Base-by-base conservation (phyloP, 2,113 vertebrate genomes). In the Lontra canadensis region DNA sequence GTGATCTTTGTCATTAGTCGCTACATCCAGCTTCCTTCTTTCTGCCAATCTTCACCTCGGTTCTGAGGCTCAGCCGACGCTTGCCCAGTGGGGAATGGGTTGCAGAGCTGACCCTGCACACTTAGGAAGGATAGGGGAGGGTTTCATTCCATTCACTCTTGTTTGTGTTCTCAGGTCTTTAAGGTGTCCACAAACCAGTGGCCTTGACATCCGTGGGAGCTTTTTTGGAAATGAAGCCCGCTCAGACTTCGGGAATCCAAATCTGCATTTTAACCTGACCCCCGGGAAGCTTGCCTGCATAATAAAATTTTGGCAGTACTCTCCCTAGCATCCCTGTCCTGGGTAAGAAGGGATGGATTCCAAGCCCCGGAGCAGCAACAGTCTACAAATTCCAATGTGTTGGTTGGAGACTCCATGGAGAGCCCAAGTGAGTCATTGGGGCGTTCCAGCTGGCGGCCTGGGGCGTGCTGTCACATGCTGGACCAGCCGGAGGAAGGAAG, bases 361-460 rank as follows among this genome's bases (percentile, higher is more conserved):
- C 73, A 86, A 12, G 18, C 14, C 47, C 55, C 10, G 26, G 65
- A 69, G 17, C 63, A 39, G 52, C 1, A 49, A 90, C 65, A 79
- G 79, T 20, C 89, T 71, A 49, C 44, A n/a, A 6, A 96, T 83
- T 92, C 86, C 92, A 69, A 0, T 11, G 55, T 61, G n/a, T 84
- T 69, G 7, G 21, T 79, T 96, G 86, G 82, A 89, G 92, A 93
- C 1, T 13, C 91, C 73, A 44, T 55, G 88, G 93, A 71, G 95
- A 97, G 82, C 4, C 52, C 78, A 29, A n/a, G 67, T 44, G 94
- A 94, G 49, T 87, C 36, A 34, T 2, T 36, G 65, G 1, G 23
- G 18, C 4, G 0, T 26, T 69, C 76, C 82, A 59, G 88, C 44
- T 59, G 76, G 96, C 71, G 26, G 65, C 5, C 1, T 0, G 15